phyloP scores from a whole-genome alignment of 2,113 vertebrate genomes.

The Ochotona curzoniae region DNA sequence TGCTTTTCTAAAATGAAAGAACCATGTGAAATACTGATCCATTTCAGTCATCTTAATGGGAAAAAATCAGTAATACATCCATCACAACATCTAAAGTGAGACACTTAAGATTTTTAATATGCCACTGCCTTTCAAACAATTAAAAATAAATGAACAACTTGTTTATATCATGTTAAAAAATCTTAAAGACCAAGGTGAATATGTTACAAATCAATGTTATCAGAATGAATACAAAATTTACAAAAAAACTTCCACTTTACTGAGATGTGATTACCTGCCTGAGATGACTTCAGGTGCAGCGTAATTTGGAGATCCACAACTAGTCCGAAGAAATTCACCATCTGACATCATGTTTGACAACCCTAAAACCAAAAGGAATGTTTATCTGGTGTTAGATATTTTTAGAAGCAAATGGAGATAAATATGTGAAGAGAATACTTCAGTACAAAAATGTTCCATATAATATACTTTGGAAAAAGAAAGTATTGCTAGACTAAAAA shows the following conservation, averaged over 20 bases:
- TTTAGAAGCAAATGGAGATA: background rate
- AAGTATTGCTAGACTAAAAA: background rate
- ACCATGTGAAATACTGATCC: background rate
- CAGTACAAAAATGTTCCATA: too few species aligned
- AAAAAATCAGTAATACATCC: background rate
- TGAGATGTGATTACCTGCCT: constrained; percentile 90
- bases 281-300: constrained; percentile 99
- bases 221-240: background rate
- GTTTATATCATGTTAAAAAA: constrained; percentile 29
- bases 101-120: background rate
- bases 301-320: constrained; percentile 98
- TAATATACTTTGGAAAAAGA: too few species aligned
- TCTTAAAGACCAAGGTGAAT: constrained; percentile 26
- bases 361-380: constrained; percentile 86
- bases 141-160: background rate
- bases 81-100: constrained; percentile 35
- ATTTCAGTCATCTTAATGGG: background rate
- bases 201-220: background rate
- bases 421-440: too few species aligned
- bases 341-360: constrained; percentile 99
- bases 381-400: background rate
- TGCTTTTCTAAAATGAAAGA: constrained; percentile 13
- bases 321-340: constrained; percentile 97
- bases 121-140: background rate
- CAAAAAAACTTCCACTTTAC: background rate